phyloP scores from a whole-genome alignment of 1,140 invertebrate species.

The Lepeophtheirus salmonis region DNA sequence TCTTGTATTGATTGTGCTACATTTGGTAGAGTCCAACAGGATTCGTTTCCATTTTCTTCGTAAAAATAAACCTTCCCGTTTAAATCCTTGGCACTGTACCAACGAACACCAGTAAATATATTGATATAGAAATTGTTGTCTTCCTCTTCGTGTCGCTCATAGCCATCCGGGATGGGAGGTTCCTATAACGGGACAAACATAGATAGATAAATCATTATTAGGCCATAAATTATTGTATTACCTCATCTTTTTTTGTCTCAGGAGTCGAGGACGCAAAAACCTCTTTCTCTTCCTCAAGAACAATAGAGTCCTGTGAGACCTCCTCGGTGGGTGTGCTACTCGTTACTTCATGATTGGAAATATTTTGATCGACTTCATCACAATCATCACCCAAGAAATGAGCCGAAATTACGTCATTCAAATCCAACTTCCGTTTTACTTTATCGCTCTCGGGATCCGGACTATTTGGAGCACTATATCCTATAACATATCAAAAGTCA shows the following conservation, averaged over 20 bases:
- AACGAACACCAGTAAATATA: slow-evolving; percentile 30
- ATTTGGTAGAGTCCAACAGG: slow-evolving; percentile 38
- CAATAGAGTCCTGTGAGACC: too few relatives aligned
- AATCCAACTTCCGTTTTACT: neutral
- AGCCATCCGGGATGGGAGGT: slow-evolving; percentile 2
- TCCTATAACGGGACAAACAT: too few relatives aligned
- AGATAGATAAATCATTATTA: too few relatives aligned
- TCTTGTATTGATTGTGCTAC: slow-evolving; percentile 20
- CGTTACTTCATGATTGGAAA: too few relatives aligned
- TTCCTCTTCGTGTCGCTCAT: slow-evolving; percentile 6
- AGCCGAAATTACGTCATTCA: too few relatives aligned
- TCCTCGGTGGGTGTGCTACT: slow-evolving; percentile 3
- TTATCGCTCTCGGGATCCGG: slow-evolving; percentile 16
- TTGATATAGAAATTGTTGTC: slow-evolving; percentile 18
- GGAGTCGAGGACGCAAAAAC: too few relatives aligned
- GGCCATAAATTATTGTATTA: too few relatives aligned
- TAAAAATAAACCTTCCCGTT: slow-evolving; percentile 41
- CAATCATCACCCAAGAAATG: too few relatives aligned
- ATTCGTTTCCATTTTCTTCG: slow-evolving; percentile 39
- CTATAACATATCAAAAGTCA: too few relatives aligned
- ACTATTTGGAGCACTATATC: slow-evolving; percentile 10
- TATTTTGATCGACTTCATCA: too few relatives aligned
- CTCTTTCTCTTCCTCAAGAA: slow-evolving; percentile 13
- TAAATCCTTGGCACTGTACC: slow-evolving; percentile 38
- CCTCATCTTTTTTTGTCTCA: neutral